Evolutionary conservation across 2,888 invertebrate species (phyloP), one percentile per base, ranked within the genome.

Genomic region (Cephus pygmeus): DNA sequence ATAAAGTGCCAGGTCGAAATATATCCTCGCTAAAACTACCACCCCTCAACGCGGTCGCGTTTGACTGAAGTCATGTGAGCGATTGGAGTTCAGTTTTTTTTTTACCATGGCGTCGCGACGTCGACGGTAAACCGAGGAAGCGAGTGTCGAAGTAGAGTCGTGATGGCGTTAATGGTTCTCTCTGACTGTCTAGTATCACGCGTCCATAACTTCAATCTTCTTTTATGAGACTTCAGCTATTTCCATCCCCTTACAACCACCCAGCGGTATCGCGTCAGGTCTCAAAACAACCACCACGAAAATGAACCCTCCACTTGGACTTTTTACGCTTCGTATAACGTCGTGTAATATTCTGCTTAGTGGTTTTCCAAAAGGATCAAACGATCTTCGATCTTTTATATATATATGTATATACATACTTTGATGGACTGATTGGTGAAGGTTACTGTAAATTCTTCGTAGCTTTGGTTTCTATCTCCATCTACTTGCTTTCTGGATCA

Each of bases 91-190:
- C 34, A 71, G 12, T 31, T 71, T 71, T 40, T 15, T 12, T 56
- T 40, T 30, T 71, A 71, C 2, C 71, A 23, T 34, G 71, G 71
- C 31, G 71, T 34, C 33, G 71, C 71, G 71, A 71, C 34, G 71
- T 33, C 71, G 71, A 34, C 23, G 33, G 71, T 31, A 34, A 71
- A 23, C 56, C 15, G 31, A 9, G 71, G 1, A 11, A 71, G 4
- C 15, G 15, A 71, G 31, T 15, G 71, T 71, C 71, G 71, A 71
- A 31, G 56, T 23, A 33, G 71, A 33, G 31, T 71, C 71, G 31
- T 1, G 71, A 31, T 34, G 71, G 71, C 71, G 71, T 34, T 71
- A 71, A 71, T 71, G 71, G 71, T 30, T 71, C 71, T 31, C 56
- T 56, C 56, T 56, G 56, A 56, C 56, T 56, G 56, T 56, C 56